A percentile compares a stretch with the other conserved stretches of the same genome.
Evolutionary conservation across 2,113 vertebrate genomes (phyloP).

Genomic region (Tachuris rubrigastra): DNA sequence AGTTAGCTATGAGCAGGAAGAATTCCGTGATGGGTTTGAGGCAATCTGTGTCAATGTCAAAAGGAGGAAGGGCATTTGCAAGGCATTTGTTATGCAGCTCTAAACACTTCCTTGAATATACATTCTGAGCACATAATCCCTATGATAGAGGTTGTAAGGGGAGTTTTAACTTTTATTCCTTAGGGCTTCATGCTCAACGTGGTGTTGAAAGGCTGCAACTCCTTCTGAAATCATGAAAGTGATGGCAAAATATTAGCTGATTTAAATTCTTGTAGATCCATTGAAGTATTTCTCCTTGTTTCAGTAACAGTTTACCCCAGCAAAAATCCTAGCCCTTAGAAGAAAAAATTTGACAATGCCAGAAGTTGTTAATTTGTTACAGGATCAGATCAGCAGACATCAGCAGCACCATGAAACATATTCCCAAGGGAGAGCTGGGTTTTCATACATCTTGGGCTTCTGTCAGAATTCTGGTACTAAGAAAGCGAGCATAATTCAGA

Average conservation of each 20-base stretch:
- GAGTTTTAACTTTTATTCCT: slow-evolving; percentile 49
- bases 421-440: background rate
- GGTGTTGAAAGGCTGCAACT: background rate
- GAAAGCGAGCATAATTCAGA: background rate
- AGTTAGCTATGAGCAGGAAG: background rate
- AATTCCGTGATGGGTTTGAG: background rate
- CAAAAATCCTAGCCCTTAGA: background rate
- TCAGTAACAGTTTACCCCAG: background rate
- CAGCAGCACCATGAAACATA: background rate
- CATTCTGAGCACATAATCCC: slow-evolving; percentile 19
- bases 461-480: background rate
- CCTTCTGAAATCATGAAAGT: background rate
- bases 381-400: background rate
- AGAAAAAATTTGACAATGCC: background rate
- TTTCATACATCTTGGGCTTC: background rate
- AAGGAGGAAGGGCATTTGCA: slow-evolving; percentile 24
- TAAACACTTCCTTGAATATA: slow-evolving; percentile 21
- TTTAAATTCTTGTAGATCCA: background rate
- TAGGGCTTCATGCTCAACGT: background rate
- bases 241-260: background rate
- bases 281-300: background rate
- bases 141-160: slow-evolving; percentile 22
- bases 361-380: background rate
- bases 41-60: slow-evolving; percentile 32
- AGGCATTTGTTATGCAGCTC: slow-evolving; percentile 29